These are phyloP conservation scores for Styela plicata DNA, from an alignment of 23 tunicate species.

Conservation along the genomic window DNA sequence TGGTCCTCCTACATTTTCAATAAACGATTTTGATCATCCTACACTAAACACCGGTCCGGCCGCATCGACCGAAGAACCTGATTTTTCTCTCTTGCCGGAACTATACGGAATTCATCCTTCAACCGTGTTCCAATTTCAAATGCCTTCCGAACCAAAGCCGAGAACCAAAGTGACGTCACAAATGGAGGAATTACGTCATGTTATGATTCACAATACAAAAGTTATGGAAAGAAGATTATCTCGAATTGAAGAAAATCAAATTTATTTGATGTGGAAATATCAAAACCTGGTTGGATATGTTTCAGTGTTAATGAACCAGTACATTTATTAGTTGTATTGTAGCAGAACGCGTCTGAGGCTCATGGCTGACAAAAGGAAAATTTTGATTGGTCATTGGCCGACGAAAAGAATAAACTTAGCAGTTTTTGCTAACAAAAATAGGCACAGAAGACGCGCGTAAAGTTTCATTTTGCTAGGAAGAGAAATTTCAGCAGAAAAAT, in stretches of 20 bases:
- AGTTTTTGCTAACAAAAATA: too few relatives aligned
- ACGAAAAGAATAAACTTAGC: too few relatives aligned
- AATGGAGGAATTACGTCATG: neutral
- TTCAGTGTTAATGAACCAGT: too few relatives aligned
- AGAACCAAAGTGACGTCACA: neutral
- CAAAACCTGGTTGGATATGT: constrained; percentile 13
- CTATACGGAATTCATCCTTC: neutral
- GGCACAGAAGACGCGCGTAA: too few relatives aligned
- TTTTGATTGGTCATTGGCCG: too few relatives aligned
- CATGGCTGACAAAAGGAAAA: too few relatives aligned
- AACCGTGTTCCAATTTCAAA: neutral
- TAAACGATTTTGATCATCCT: too few relatives aligned
- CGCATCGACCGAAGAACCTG: neutral
- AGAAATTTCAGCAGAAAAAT: too few relatives aligned
- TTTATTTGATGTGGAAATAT: constrained; percentile 17
- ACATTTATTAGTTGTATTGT: too few relatives aligned
- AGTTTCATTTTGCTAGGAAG: too few relatives aligned
- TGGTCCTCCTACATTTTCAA: too few relatives aligned
- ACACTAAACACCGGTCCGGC: neutral
- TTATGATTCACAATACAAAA: constrained; percentile 8
- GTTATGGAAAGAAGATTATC: constrained; percentile 19
- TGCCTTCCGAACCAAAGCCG: neutral
- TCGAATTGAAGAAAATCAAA: constrained; percentile 21
- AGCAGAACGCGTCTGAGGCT: too few relatives aligned
- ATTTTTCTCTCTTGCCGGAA: neutral